Conservation (phyloP, 2,113 vertebrate species). For the Cyrtonyx montezumae region DNA sequence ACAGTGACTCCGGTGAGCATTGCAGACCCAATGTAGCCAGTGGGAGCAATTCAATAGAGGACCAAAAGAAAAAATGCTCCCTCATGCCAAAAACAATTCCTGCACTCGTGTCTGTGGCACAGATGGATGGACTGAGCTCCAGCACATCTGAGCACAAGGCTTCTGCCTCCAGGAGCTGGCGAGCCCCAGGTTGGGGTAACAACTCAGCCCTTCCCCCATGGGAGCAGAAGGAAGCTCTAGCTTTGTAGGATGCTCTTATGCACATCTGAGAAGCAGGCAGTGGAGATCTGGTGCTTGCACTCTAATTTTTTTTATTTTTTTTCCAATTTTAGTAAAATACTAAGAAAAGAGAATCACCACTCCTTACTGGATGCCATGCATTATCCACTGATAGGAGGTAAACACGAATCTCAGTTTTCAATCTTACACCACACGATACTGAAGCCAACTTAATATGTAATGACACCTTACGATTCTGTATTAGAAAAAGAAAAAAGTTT, state of each 20-base stretch:
- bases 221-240: neutral
- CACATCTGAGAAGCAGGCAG: neutral
- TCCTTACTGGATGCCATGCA: neutral
- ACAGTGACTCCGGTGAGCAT: fast-evolving
- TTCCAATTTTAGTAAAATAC: neutral
- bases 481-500: fast-evolving
- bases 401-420: neutral
- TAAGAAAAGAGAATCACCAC: neutral
- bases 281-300: neutral
- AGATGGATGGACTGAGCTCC: neutral
- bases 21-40: neutral
- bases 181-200: neutral
- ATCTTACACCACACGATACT: neutral
- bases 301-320: neutral
- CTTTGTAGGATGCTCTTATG: neutral
- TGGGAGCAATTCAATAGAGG: neutral
- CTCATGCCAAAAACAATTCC: neutral
- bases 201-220: neutral
- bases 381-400: neutral
- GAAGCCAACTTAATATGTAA: neutral
- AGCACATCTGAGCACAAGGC: conserved; percentile 23
- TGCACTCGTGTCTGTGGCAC: neutral
- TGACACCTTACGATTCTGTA: neutral
- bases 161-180: neutral
- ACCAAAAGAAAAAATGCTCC: neutral